Conservation (phyloP, 2,797 vertebrate genomes). For the Propithecus perrieri region DNA sequence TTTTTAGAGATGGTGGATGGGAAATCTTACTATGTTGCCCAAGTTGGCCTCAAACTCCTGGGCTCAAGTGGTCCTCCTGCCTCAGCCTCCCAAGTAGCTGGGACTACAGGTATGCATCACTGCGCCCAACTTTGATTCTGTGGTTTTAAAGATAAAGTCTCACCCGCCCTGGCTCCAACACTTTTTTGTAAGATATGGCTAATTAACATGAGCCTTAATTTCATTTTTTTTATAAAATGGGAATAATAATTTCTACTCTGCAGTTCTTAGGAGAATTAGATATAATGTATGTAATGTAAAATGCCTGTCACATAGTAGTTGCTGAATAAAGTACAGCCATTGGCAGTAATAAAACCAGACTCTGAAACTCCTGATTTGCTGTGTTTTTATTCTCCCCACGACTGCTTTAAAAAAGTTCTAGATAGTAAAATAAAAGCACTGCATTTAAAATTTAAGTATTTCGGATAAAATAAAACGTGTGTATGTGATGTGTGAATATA, state of each 20-base stretch:
- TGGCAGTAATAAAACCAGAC: neutral
- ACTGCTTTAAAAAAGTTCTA: neutral
- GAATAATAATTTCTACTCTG: neutral
- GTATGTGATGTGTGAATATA: neutral
- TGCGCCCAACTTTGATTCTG: neutral
- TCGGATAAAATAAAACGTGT: neutral
- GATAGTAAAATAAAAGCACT: neutral
- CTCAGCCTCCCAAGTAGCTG: neutral
- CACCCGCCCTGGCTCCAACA: neutral
- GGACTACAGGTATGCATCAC: neutral
- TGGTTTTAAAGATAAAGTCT: constrained; percentile 3
- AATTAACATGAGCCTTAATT: neutral
- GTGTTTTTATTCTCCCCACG: neutral
- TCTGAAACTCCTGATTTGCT: neutral
- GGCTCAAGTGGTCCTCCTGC: neutral
- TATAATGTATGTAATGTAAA: neutral
- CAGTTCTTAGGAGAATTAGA: neutral
- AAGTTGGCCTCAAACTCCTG: neutral
- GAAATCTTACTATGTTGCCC: neutral
- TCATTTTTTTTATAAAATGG: neutral
- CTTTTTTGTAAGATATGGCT: neutral
- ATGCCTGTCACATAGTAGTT: neutral
- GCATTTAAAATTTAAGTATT: constrained; percentile 13
- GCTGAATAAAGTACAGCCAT: neutral
- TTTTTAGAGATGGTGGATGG: neutral